Base-by-base conservation (phyloP, 1,140 invertebrate genomes). In the Cyphomyrmex costatus region DNA sequence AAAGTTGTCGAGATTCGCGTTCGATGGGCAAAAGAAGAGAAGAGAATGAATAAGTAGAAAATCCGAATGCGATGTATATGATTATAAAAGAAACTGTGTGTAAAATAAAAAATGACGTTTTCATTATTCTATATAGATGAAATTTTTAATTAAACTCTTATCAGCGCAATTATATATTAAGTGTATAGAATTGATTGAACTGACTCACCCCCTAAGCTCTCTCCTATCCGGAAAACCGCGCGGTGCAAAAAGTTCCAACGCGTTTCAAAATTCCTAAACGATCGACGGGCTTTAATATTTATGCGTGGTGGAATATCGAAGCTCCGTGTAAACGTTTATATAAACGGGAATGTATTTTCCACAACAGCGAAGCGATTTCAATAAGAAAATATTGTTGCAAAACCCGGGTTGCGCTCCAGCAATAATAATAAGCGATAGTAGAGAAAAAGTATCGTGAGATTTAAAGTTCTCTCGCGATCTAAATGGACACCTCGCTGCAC, bases 1-100 rank as follows among this genome's bases (percentile, higher is more conserved):
- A 24, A 46, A 16, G 36, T 24, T 66, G n/a, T 33, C 65, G n/a
- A 24, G n/a, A 46, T 46, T 68, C 30, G 86, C 86, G 5, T 85
- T 65, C 19, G 90, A 90, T 19, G 78, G 89, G 12, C 66, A 85
- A 27, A 87, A 68, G 68, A 88, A 74, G 7, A 87, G 2, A 27
- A 49, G 61, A 5, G 46, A 49, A 56, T 61, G n/a, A 89, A 71
- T 21, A 92, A 80, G 14, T 87, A 80, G 42, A 60, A 82, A 56
- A 65, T 49, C 71, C 51, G 65, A 73, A 70, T 3, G 30, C 24
- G 24, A 58, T 58, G 60, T 46, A 24, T n/a, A n/a, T n/a, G n/a
- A n/a, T n/a, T n/a, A n/a, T n/a, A 27, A 36, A 74, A 56, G 1
- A 58, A n/a, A 2, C 0, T 10, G 10, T 21, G 12, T 14, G 6